Percentiles rank a stretch among this genome's conserved stretches.
Evolutionary conservation across 2,797 vertebrate species (phyloP).

Genomic region (Hippopotamyrus pictus): DNA sequence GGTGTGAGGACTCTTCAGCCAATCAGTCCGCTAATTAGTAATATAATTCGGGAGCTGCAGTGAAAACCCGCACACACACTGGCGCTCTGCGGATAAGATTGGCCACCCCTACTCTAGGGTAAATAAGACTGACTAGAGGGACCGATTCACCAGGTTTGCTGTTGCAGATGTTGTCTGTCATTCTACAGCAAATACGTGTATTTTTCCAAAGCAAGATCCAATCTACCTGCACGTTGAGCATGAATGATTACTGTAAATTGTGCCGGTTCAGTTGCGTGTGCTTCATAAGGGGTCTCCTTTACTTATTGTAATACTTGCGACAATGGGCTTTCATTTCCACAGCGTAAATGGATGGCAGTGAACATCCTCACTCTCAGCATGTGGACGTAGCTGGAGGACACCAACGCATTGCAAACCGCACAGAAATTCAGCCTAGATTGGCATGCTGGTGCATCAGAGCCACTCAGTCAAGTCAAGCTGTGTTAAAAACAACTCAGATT

Average conservation of each 20-base stretch:
- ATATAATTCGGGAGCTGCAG: too few relatives aligned
- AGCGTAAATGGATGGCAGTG: background rate
- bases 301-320: background rate
- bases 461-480: background rate
- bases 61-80: too few relatives aligned
- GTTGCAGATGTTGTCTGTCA: background rate
- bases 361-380: background rate
- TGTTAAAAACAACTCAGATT: background rate
- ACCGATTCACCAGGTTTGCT: background rate
- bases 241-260: background rate
- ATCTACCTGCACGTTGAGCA: background rate
- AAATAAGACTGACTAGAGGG: background rate
- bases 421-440: background rate
- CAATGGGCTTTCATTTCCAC: background rate
- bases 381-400: background rate
- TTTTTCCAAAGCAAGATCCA: background rate
- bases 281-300: background rate
- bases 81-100: too few relatives aligned
- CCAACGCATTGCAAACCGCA: background rate
- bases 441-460: background rate
- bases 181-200: background rate
- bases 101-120: background rate
- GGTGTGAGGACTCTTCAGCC: too few relatives aligned
- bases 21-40: too few relatives aligned
- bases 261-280: background rate